phyloP scores from a whole-genome alignment of 2,888 invertebrate species.

The Erannis defoliaria region DNA sequence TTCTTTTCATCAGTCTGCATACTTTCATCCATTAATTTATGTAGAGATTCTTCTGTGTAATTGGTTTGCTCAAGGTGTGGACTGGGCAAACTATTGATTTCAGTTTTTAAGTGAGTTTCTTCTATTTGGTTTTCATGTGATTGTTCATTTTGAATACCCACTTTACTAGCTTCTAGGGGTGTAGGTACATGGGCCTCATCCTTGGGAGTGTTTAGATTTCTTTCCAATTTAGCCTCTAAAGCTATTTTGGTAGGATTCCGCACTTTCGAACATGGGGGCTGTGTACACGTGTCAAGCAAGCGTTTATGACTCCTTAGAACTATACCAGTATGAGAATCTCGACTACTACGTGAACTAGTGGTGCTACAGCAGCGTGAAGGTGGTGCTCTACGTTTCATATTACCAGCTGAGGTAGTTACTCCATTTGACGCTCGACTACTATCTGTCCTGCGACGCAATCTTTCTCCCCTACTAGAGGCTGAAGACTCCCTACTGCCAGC shows the following conservation, averaged over 20 bases:
- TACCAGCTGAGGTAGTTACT: slow-evolving; percentile 65
- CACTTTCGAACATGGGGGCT: slow-evolving; percentile 64
- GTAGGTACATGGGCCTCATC: slow-evolving; percentile 65
- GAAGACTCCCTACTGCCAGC: slow-evolving; percentile 80
- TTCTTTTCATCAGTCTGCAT: slow-evolving; percentile 53
- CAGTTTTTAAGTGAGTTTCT: slow-evolving; percentile 51
- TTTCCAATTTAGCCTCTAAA: slow-evolving; percentile 65
- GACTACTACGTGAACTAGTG: slow-evolving; percentile 82
- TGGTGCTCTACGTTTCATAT: slow-evolving; percentile 63
- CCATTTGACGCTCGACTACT: slow-evolving; percentile 66
- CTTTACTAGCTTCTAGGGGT: slow-evolving; percentile 60
- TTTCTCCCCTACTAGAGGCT: slow-evolving; percentile 74
- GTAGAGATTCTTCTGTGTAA: slow-evolving; percentile 78
- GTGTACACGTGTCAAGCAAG: slow-evolving; percentile 72
- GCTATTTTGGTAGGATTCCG: slow-evolving; percentile 63
- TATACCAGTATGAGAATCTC: slow-evolving; percentile 84
- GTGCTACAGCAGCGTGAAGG: slow-evolving; percentile 77
- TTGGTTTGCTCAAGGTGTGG: slow-evolving; percentile 58
- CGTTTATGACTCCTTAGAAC: slow-evolving; percentile 88
- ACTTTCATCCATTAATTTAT: slow-evolving; percentile 57
- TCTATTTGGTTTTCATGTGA: slow-evolving; percentile 55
- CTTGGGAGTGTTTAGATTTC: slow-evolving; percentile 66
- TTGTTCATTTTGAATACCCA: slow-evolving; percentile 62
- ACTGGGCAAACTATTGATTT: slow-evolving; percentile 56
- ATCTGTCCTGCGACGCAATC: slow-evolving; percentile 69